Evolutionary conservation across 2,888 invertebrate species (phyloP).

Genomic region (Caenorhabditis sulstoni): DNA sequence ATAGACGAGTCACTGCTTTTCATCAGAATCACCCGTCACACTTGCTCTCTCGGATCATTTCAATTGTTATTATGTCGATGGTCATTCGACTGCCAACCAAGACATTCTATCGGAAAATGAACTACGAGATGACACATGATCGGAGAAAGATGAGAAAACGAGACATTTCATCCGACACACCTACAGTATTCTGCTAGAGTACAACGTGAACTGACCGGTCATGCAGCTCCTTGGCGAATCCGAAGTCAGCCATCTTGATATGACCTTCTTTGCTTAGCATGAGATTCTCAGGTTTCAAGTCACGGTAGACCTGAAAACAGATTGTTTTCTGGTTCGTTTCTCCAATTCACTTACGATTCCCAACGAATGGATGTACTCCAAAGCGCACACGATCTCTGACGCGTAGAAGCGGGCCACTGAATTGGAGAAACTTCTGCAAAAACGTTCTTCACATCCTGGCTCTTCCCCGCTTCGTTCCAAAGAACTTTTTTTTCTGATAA

Average conservation of each 20-base stretch:
- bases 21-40: conserved; percentile 46
- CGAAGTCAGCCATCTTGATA: conserved; percentile 97
- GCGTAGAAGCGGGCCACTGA: conserved; percentile 93
- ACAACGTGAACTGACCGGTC: conserved; percentile 85
- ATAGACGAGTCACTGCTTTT: conserved; percentile 28
- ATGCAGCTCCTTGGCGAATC: conserved; percentile 94
- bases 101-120: conserved; percentile 4
- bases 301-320: conserved; percentile 84
- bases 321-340: background rate
- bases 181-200: no score
- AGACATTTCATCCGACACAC: background rate
- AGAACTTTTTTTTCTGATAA: background rate
- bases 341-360: conserved; percentile 85
- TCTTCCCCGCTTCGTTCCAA: no score
- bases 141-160: conserved; percentile 6
- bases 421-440: conserved; percentile 80
- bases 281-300: conserved; percentile 95
- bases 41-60: conserved; percentile 31
- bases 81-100: conserved; percentile 10
- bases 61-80: conserved; percentile 1
- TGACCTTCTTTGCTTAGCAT: conserved; percentile 94
- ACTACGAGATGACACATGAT: conserved; percentile 1
- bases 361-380: conserved; percentile 93
- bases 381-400: conserved; percentile 92
- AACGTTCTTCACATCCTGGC: no score